Evolutionary conservation across 2,888 invertebrate species (phyloP).

Genomic region (Anthoptus insignis): DNA sequence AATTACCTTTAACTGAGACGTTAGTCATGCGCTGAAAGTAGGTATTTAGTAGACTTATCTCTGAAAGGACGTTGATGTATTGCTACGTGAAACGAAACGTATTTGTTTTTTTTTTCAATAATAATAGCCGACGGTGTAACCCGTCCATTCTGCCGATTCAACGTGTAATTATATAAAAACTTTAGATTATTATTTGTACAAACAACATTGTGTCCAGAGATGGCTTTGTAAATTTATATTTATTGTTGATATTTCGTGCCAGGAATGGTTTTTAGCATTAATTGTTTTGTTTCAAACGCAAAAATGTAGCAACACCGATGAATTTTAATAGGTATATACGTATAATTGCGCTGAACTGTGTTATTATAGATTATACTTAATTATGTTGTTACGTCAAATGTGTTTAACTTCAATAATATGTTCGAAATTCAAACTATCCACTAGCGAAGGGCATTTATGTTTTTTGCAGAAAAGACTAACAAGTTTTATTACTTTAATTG

Average conservation of each 20-base stretch:
- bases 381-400: conserved; percentile 36
- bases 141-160: conserved; percentile 56
- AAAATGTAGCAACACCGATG: background rate
- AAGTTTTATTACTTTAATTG: too few species aligned
- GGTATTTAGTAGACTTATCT: conserved; percentile 77
- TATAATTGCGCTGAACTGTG: background rate
- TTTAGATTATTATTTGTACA: conserved; percentile 79
- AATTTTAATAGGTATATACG: too few species aligned
- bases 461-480: too few species aligned
- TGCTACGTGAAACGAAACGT: conserved; percentile 66
- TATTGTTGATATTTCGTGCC: conserved; percentile 78
- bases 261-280: conserved; percentile 63
- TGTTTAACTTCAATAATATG: background rate
- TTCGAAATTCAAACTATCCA: too few species aligned
- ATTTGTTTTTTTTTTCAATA: conserved; percentile 59
- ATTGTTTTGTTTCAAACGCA: conserved; percentile 14
- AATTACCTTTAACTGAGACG: conserved; percentile 84
- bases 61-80: conserved; percentile 77
- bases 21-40: conserved; percentile 79
- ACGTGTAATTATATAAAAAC: conserved; percentile 81
- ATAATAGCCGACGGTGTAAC: conserved; percentile 53
- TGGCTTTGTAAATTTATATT: conserved; percentile 75
- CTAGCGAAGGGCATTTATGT: too few species aligned
- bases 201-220: conserved; percentile 60
- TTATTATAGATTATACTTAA: conserved; percentile 23